phyloP scores from a whole-genome alignment of 2,888 invertebrate genomes.

The Tachystola acroxantha region DNA sequence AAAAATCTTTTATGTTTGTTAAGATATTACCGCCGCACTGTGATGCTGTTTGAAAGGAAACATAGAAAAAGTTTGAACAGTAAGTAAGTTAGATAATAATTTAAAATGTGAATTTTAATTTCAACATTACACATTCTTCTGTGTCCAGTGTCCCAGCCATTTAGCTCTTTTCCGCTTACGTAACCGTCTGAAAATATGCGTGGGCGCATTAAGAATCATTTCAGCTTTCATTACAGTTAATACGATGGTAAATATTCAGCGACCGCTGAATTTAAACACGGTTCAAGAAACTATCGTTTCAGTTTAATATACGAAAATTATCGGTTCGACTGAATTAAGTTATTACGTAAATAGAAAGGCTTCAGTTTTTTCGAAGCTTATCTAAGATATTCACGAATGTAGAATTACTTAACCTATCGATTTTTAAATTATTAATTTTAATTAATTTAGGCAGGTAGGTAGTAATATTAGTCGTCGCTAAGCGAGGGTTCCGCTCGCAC shows the following conservation, averaged over 20 bases:
- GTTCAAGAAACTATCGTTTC: slow-evolving; percentile 50
- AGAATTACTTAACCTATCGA: too few species aligned
- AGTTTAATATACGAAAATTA: slow-evolving; percentile 23
- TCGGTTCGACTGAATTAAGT: slow-evolving; percentile 26
- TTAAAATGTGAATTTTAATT: too few species aligned
- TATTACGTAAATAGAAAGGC: too few species aligned
- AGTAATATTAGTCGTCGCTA: too few species aligned
- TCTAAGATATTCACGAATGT: too few species aligned
- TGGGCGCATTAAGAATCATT: background rate
- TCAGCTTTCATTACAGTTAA: slow-evolving; percentile 6
- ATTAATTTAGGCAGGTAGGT: too few species aligned
- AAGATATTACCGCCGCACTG: background rate
- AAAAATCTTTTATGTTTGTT: slow-evolving; percentile 1
- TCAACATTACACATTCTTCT: too few species aligned
- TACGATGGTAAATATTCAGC: slow-evolving; percentile 10
- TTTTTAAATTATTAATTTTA: too few species aligned
- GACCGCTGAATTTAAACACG: slow-evolving; percentile 17
- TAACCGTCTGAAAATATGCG: slow-evolving; percentile 4
- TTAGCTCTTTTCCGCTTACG: too few species aligned
- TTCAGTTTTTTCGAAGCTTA: too few species aligned
- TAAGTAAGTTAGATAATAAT: background rate
- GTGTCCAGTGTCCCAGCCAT: too few species aligned
- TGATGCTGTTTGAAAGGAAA: background rate
- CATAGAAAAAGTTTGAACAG: background rate
- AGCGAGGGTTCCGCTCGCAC: too few species aligned